Evolutionary conservation across 2,888 invertebrate species (phyloP), one percentile per base, ranked within the genome.

Genomic region (Pogonocherus hispidulus): DNA sequence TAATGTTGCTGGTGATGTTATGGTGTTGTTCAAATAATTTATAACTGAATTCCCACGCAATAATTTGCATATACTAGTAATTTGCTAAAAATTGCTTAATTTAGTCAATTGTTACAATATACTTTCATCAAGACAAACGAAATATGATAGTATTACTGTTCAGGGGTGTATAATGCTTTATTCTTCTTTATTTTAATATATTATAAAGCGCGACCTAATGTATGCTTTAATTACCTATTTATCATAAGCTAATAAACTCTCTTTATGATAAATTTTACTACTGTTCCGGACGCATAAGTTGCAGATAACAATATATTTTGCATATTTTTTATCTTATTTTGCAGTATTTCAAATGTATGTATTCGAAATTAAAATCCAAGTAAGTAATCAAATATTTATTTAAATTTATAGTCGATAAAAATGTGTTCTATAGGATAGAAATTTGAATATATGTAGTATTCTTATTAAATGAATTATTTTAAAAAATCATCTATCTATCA

Each of bases 181-280:
- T 32, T 32, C 11, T 32, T 32, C 1, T 32, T 32, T 49, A 22
- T 22, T 22, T n/a, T n/a, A n/a, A n/a, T n/a, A 14, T 11, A 22
- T 23, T 22, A 32, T 51, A 51, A 51, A 23, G 3, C 9, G 55
- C 55, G 35, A 35, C 19, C 55, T 35, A 55, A 55, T 32, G 35
- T 35, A 55, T 18, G n/a, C 8, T 18, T 23, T 54, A 54, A 23
- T 54, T 11, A 23, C 11, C 37, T 35, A 3, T 27, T 55, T 55
- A 55, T 55, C 32, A 32, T 19, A 55, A 16, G 41, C 55, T 55
- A 55, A 55, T 55, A 16, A 55, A 41, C 35, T 55, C 18, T 55
- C 55, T 55, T 52, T 23, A n/a, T 55, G 55, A 55, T 19, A 55
- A 55, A 55, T 35, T 55, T 55, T 55, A 55, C 37, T 35, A 55